Evolutionary conservation across 2,888 invertebrate species (phyloP).

Genomic region (Tipula helvola): DNA sequence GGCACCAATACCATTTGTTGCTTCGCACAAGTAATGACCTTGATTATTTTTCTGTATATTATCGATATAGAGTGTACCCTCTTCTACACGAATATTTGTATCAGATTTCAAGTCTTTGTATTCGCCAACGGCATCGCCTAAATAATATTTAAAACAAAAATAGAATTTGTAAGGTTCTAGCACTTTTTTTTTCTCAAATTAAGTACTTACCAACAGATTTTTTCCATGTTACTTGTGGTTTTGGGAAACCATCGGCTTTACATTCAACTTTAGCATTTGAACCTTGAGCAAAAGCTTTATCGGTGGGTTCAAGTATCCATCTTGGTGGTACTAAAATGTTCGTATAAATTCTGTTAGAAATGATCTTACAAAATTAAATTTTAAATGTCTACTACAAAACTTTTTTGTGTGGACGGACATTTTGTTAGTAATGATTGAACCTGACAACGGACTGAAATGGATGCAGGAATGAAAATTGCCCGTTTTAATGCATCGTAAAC

Average conservation of each 20-base stretch:
- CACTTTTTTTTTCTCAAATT: not conserved
- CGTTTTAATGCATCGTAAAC: not conserved
- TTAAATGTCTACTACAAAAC: not conserved
- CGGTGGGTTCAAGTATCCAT: slow-evolving; percentile 90
- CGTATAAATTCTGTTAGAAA: not conserved
- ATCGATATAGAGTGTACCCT: slow-evolving; percentile 80
- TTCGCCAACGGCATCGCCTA: slow-evolving; percentile 83
- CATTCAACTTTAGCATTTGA: slow-evolving; percentile 90
- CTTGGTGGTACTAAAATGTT: slow-evolving; percentile 68
- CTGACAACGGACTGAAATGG: not conserved
- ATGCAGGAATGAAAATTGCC: not conserved
- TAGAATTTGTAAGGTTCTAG: not conserved
- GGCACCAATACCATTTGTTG: slow-evolving; percentile 90
- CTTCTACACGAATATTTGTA: slow-evolving; percentile 85
- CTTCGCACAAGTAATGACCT: slow-evolving; percentile 91
- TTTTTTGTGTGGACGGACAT: not conserved
- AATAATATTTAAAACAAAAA: slow-evolving; percentile 16
- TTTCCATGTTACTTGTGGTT: slow-evolving; percentile 90
- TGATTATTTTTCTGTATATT: slow-evolving; percentile 89
- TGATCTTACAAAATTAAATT: not conserved
- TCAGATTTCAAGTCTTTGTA: slow-evolving; percentile 85
- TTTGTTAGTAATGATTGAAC: not conserved
- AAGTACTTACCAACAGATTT: slow-evolving; percentile 70
- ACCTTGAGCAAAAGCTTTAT: slow-evolving; percentile 90
- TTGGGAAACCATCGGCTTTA: slow-evolving; percentile 91